Evolutionary conservation across 2,888 invertebrate species (phyloP).

Genomic region (Tinea pellionella): DNA sequence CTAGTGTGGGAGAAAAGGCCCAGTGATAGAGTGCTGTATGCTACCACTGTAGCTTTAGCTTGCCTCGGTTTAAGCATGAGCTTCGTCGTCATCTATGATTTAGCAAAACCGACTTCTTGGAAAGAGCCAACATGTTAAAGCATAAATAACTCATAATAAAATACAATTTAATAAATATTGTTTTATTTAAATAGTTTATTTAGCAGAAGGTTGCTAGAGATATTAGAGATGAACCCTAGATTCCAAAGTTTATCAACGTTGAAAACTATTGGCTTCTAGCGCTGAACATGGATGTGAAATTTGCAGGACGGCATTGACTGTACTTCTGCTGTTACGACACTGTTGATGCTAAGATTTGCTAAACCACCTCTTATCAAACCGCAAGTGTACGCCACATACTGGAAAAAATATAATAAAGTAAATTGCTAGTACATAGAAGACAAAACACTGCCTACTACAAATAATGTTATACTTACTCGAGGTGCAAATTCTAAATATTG

Average conservation of each 20-base stretch:
- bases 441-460: too few relatives aligned
- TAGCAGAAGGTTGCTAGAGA: too few relatives aligned
- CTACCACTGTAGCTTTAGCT: slow-evolving; percentile 23
- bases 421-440: too few relatives aligned
- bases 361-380: slow-evolving; percentile 95
- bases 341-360: slow-evolving; percentile 92
- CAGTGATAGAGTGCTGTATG: slow-evolving; percentile 32
- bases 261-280: slow-evolving; percentile 62
- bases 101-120: slow-evolving; percentile 30
- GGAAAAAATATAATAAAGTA: slow-evolving; percentile 32
- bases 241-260: too few relatives aligned
- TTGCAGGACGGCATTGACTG: slow-evolving; percentile 92
- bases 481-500: slow-evolving; percentile 94
- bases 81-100: slow-evolving; percentile 22
- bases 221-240: too few relatives aligned
- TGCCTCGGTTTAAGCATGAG: slow-evolving; percentile 22
- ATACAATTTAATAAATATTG: neutral
- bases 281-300: slow-evolving; percentile 90
- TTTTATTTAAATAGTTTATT: neutral
- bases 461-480: slow-evolving; percentile 70
- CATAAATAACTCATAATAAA: neutral
- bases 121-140: slow-evolving; percentile 19
- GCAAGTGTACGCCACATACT: slow-evolving; percentile 95
- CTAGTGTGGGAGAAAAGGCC: slow-evolving; percentile 43
- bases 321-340: slow-evolving; percentile 95